Base-by-base conservation (phyloP, 1,140 invertebrate species). In the Neodiprion pinetum region DNA sequence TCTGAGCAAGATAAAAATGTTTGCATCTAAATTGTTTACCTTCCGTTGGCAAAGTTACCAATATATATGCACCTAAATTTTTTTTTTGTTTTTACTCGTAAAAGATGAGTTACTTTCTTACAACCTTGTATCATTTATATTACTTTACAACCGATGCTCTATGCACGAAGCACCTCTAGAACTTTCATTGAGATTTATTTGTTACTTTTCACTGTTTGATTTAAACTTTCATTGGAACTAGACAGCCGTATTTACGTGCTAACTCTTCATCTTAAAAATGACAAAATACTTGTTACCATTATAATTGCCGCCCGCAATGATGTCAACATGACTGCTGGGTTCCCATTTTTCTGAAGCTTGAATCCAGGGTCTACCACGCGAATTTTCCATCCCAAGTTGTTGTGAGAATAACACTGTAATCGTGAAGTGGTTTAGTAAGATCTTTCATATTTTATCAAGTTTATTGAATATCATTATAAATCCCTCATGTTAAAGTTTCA, bases 301-400 rank as follows among this genome's bases (percentile, higher is more conserved):
- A 76, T 78, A 49, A 79, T 72, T 11, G 70, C 76, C 71, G 79
- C 72, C 67, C 79, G 49, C 10, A 73, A 48, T 5, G 28, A 40
- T 14, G n/a, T 61, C 9, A 61, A 61, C 11, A 61, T 61, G 11
- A 61, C 11, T 17, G 53, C n/a, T 61, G 11, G 53, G 11, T 14
- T 14, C 0, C 11, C 11, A 23, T 75, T 76, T 50, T 17, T 75
- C 70, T 72, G 83, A 48, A 68, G 88, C 85, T 75, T 83, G 74
- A 86, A 86, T 5, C 92, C 94, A 11, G 91, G 88, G 80, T 97
- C 92, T 0, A 96, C 92, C 0, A 99, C 95, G 82, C 96, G 91
- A 76, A 99, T 98, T 85, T 97, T 97, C 95, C 96, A 97, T 9
- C 97, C 97, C 67, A 98, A 91, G 85, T 97, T 95, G 73, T 93